phyloP scores from a whole-genome alignment of 1,140 invertebrate species.

The Popillia japonica region DNA sequence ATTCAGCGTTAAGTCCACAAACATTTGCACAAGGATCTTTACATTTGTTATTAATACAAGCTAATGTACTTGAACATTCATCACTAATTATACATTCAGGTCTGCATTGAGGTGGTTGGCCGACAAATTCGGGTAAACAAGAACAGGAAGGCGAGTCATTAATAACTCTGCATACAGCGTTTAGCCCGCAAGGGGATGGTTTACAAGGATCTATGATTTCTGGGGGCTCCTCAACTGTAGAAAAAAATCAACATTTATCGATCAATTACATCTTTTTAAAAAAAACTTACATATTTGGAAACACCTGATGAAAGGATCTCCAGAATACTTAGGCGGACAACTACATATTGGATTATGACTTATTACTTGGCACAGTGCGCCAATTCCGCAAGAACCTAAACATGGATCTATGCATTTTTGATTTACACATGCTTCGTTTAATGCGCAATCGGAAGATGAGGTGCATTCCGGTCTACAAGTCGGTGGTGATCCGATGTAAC shows the following conservation, averaged over 20 bases:
- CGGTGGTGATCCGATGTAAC: slow-evolving; percentile 70
- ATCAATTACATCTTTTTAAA: too few species aligned
- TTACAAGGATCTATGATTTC: slow-evolving; percentile 64
- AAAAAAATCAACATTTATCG: neutral
- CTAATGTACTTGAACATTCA: slow-evolving; percentile 69
- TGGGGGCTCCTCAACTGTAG: slow-evolving; percentile 47
- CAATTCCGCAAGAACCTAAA: slow-evolving; percentile 69
- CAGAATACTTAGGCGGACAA: slow-evolving; percentile 72
- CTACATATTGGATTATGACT: slow-evolving; percentile 82
- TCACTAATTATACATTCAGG: slow-evolving; percentile 75
- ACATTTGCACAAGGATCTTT: slow-evolving; percentile 70
- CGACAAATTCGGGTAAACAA: slow-evolving; percentile 69
- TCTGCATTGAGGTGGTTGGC: slow-evolving; percentile 69
- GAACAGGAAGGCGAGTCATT: slow-evolving; percentile 68
- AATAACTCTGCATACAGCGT: slow-evolving; percentile 69
- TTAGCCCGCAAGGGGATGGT: slow-evolving; percentile 72
- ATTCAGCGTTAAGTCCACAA: slow-evolving; percentile 68
- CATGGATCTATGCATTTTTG: slow-evolving; percentile 75
- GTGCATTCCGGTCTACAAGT: slow-evolving; percentile 73
- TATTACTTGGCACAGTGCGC: slow-evolving; percentile 72
- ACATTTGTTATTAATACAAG: slow-evolving; percentile 72
- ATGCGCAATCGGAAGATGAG: slow-evolving; percentile 72
- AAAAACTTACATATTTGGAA: slow-evolving; percentile 55
- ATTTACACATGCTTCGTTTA: slow-evolving; percentile 73
- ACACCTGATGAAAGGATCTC: slow-evolving; percentile 73